Conservation (phyloP, 2,888 invertebrate genomes). For the Apocheima hispidaria region DNA sequence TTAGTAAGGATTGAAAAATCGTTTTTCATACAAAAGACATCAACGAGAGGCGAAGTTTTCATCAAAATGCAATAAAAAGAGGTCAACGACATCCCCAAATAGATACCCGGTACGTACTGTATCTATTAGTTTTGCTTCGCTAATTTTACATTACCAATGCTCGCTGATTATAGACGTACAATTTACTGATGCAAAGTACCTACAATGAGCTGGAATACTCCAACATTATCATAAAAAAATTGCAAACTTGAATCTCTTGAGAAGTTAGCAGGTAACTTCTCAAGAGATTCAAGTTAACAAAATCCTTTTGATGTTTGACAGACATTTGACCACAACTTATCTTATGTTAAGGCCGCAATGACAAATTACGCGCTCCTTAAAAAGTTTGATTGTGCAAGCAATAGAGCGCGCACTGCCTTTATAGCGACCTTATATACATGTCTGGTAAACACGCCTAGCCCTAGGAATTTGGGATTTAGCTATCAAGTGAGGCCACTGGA, state of each 20-base stretch:
- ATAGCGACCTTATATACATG: too few species aligned
- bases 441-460: too few species aligned
- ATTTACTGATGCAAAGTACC: not conserved
- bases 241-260: too few species aligned
- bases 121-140: slow-evolving; percentile 24
- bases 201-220: not conserved
- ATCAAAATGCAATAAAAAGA: slow-evolving; percentile 22
- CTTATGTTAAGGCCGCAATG: too few species aligned
- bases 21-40: slow-evolving; percentile 4
- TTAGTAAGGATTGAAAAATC: not conserved
- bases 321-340: too few species aligned
- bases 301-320: too few species aligned
- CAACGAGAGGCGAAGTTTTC: slow-evolving; percentile 17
- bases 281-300: not conserved
- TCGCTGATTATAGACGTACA: slow-evolving; percentile 3
- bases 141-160: slow-evolving; percentile 27
- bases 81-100: slow-evolving; percentile 31
- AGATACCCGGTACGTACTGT: not conserved
- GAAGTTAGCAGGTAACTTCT: too few species aligned
- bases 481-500: too few species aligned
- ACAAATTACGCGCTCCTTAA: too few species aligned
- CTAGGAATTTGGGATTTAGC: too few species aligned
- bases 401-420: too few species aligned
- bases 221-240: not conserved
- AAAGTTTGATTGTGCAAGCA: too few species aligned